Evolutionary conservation across 1,140 invertebrate genomes (phyloP), one percentile per base, ranked within the genome.

Genomic region (Zaprionus africanus): DNA sequence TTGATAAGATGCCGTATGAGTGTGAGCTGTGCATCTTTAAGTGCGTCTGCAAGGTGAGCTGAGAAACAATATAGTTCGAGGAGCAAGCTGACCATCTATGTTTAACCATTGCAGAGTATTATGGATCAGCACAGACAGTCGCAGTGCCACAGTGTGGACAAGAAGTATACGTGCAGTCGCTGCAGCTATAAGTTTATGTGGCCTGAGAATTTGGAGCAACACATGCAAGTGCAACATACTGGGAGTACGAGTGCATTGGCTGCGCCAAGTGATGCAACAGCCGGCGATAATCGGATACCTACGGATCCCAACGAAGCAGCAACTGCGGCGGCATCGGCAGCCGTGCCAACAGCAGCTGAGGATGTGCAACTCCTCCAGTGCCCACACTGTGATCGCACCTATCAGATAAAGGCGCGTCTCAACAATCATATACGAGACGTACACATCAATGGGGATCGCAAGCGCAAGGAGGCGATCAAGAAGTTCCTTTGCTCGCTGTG

Each of bases 401-500:
- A 90, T 46, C 86, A 90, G 38, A 86, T 90, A 79, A 90, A 90
- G 28, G 79, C 86, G 12, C 79, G 85, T 5, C 73, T 90, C 0
- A 90, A 86, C 64, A 90, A 90, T 56, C 85, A 90, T 36, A 90
- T 90, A 28, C 79, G 85, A 5, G 85, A 90, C 36, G 85, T 90
- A 4, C 85, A 90, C 26, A 71, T 90, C 11, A 90, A 90, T n/a
- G 85, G 85, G 0, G 85, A 90, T 75, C 86, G 85, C 0, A 90
- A 90, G 53, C 86, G 86, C 5, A 90, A 90, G 56, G 85, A 90
- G 46, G 86, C 86, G 4, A 66, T 86, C 5, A 85, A 90, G 43
- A 78, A 76, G 53, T 90, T 91, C 58, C 82, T 94, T 1, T 95
- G 94, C 65, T 91, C 94, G 13, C 93, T 94, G 73, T 95, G 94